Conservation (phyloP, 2,113 vertebrate genomes). For the Neodon shergylaensis region DNA sequence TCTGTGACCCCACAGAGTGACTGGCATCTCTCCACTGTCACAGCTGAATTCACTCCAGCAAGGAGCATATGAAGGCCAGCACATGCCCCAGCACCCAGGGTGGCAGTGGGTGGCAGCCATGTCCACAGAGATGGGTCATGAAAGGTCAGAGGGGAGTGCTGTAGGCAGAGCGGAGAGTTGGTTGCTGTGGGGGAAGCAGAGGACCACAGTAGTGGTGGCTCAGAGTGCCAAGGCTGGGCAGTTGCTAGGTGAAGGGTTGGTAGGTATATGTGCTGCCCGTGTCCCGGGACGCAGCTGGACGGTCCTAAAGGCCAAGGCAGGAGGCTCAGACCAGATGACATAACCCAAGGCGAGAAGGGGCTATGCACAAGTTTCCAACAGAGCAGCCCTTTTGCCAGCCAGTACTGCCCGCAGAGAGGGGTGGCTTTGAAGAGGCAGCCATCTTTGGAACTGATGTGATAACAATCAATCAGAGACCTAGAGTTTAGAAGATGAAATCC, state of each 20-base stretch:
- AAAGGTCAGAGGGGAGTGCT: not conserved
- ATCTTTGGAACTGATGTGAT: not conserved
- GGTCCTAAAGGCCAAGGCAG: not conserved
- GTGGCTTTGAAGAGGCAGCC: not conserved
- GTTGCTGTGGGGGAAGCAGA: too few relatives aligned
- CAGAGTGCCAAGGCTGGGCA: not conserved
- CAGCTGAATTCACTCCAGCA: not conserved
- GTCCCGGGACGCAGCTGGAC: not conserved
- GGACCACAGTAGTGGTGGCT: not conserved
- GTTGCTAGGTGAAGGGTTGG: not conserved
- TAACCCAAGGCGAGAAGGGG: not conserved
- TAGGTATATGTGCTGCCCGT: accelerated
- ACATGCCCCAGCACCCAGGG: not conserved
- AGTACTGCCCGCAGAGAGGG: not conserved
- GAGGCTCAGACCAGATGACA: not conserved
- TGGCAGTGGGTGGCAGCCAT: not conserved
- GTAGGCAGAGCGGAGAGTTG: not conserved
- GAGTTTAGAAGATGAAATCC: not conserved
- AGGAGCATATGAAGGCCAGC: not conserved
- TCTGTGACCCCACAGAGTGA: not conserved
- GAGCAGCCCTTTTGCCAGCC: not conserved
- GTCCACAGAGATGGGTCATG: not conserved
- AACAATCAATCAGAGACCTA: not conserved
- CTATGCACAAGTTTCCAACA: not conserved
- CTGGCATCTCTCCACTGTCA: not conserved